Evolutionary conservation across 2,888 invertebrate genomes (phyloP).

Genomic region (Orchesella flavescens): DNA sequence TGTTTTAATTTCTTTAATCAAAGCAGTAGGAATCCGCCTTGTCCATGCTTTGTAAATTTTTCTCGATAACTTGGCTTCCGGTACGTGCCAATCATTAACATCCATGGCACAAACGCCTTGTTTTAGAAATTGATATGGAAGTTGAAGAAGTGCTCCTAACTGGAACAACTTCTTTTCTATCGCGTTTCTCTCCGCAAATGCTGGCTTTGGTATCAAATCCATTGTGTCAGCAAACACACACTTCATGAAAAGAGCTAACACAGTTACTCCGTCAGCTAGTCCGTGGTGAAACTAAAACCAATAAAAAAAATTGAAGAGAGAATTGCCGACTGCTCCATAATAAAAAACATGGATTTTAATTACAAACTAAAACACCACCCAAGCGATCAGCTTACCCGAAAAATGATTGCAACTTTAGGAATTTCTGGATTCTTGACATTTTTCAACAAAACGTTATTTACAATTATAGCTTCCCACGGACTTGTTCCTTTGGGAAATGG

Average conservation of each 20-base stretch:
- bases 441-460: slow-evolving; percentile 54
- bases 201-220: slow-evolving; percentile 67
- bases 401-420: slow-evolving; percentile 55
- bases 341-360: too few relatives aligned
- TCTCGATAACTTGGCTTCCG: slow-evolving; percentile 65
- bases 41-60: slow-evolving; percentile 69
- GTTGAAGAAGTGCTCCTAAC: slow-evolving; percentile 62
- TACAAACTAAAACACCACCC: too few relatives aligned
- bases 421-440: slow-evolving; percentile 50
- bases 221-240: slow-evolving; percentile 67
- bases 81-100: slow-evolving; percentile 69
- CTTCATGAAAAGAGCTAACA: slow-evolving; percentile 69
- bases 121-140: slow-evolving; percentile 70
- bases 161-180: slow-evolving; percentile 60
- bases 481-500: slow-evolving; percentile 59
- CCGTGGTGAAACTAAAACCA: slow-evolving; percentile 63
- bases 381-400: slow-evolving; percentile 54
- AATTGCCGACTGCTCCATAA: too few relatives aligned
- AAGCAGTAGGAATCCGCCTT: slow-evolving; percentile 60
- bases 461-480: slow-evolving; percentile 64
- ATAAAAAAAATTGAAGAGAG: not conserved
- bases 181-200: slow-evolving; percentile 53
- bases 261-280: slow-evolving; percentile 68
- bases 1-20: slow-evolving; percentile 68
- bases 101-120: slow-evolving; percentile 67